Conservation (phyloP, 2,113 vertebrate species). For the Mobula birostris region DNA sequence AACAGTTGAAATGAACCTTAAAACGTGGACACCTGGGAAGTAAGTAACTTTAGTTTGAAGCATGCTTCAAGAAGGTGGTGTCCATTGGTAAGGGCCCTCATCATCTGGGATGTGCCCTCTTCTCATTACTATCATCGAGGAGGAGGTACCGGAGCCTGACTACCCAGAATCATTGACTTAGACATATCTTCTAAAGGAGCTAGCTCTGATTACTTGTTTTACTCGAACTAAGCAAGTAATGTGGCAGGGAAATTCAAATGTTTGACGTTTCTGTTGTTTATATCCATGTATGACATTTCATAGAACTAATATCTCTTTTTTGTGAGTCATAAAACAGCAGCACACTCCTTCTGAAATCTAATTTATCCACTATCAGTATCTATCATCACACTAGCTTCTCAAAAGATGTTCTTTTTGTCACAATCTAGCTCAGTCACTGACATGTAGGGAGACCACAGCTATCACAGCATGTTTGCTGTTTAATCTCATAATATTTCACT, state of each 20-base stretch:
- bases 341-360: background rate
- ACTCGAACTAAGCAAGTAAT: background rate
- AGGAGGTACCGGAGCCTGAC: no score
- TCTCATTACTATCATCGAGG: no score
- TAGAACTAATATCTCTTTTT: background rate
- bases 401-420: background rate
- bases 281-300: no score
- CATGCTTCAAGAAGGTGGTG: background rate
- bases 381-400: background rate
- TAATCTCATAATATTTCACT: background rate
- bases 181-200: no score
- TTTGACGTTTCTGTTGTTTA: background rate
- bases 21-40: background rate
- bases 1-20: background rate
- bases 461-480: background rate
- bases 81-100: no score
- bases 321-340: background rate
- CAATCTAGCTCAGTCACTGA: background rate
- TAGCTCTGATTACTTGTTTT: background rate
- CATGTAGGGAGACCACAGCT: background rate
- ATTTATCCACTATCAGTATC: background rate
- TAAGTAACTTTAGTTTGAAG: background rate
- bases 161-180: no score
- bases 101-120: no score
- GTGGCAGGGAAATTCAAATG: background rate